A percentile compares a stretch with the other conserved stretches of the same genome.
These are phyloP conservation scores for Halotydeus destructor DNA, from an alignment of 1,140 invertebrate genomes.

Conservation along the genomic window DNA sequence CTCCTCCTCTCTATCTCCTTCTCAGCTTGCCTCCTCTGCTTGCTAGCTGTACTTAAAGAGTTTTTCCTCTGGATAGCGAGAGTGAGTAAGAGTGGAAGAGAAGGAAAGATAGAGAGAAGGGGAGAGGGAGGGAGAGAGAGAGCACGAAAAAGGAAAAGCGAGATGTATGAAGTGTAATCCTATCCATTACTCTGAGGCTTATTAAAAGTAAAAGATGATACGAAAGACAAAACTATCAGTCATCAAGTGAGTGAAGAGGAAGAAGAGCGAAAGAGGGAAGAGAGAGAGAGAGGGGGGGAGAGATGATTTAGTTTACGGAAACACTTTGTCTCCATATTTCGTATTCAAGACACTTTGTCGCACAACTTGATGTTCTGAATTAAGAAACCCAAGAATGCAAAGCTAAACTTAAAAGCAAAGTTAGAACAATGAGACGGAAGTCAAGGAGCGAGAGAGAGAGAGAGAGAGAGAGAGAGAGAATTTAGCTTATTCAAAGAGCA, in stretches of 20 bases:
- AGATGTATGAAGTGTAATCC: not conserved
- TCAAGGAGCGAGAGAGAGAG: too few species aligned
- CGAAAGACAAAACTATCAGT: not conserved
- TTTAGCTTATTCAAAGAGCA: too few species aligned
- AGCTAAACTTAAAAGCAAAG: too few species aligned
- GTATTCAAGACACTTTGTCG: not conserved
- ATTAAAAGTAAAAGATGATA: not conserved
- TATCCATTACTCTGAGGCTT: not conserved
- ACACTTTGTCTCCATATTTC: not conserved
- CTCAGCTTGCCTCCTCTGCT: too few species aligned
- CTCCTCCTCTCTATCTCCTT: too few species aligned
- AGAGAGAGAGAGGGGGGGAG: not conserved
- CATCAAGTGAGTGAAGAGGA: not conserved
- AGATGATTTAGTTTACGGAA: not conserved
- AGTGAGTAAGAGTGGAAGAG: not conserved
- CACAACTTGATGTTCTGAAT: not conserved
- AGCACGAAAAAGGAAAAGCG: not conserved
- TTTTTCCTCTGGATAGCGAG: not conserved
- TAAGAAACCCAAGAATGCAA: too few species aligned
- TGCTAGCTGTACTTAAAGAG: not conserved
- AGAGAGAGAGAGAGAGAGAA: too few species aligned
- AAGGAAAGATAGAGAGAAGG: constrained; percentile 3
- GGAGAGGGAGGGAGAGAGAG: constrained; percentile 3
- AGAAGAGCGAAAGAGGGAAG: not conserved
- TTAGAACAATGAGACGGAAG: too few species aligned